phyloP scores from a whole-genome alignment of 2,888 invertebrate genomes.

The Standfussiana lucernea region DNA sequence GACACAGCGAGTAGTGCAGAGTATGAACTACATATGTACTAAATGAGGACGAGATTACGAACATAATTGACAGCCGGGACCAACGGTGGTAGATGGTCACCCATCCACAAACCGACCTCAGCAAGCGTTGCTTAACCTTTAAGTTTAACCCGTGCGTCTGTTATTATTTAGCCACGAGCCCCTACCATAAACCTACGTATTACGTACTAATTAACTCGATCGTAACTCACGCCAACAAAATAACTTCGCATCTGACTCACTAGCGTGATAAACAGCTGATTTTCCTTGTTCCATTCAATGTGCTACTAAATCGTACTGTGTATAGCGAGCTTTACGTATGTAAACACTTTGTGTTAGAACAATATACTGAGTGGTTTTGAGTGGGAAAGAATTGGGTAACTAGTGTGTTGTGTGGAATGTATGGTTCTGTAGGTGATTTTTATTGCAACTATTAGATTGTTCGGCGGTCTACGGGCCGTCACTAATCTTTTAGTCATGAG shows the following conservation, averaged over 20 bases:
- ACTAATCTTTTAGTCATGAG: too few species aligned
- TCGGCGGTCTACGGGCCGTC: too few species aligned
- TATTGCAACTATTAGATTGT: not conserved
- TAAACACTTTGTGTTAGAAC: slow-evolving; percentile 43
- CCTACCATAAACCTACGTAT: not conserved
- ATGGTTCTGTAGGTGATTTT: slow-evolving; percentile 12
- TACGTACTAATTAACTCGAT: slow-evolving; percentile 22
- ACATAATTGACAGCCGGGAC: too few species aligned
- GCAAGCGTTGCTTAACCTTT: not conserved
- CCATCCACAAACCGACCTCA: not conserved
- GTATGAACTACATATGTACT: too few species aligned
- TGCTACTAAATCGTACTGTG: slow-evolving; percentile 10
- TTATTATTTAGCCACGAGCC: not conserved
- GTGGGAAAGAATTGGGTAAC: slow-evolving; percentile 11
- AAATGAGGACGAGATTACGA: too few species aligned
- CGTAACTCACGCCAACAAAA: slow-evolving; percentile 16
- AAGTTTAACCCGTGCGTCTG: not conserved
- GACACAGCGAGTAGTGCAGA: too few species aligned
- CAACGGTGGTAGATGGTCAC: too few species aligned
- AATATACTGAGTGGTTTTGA: slow-evolving; percentile 39
- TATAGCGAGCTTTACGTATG: slow-evolving; percentile 41
- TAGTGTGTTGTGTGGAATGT: not conserved
- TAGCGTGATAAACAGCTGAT: slow-evolving; percentile 33
- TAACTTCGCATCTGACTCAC: slow-evolving; percentile 21
- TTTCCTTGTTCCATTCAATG: slow-evolving; percentile 2